A percentile compares a stretch with the other conserved stretches of the same genome.
Conservation (phyloP, 2,888 invertebrate species). For the Pandemis heparana region DNA sequence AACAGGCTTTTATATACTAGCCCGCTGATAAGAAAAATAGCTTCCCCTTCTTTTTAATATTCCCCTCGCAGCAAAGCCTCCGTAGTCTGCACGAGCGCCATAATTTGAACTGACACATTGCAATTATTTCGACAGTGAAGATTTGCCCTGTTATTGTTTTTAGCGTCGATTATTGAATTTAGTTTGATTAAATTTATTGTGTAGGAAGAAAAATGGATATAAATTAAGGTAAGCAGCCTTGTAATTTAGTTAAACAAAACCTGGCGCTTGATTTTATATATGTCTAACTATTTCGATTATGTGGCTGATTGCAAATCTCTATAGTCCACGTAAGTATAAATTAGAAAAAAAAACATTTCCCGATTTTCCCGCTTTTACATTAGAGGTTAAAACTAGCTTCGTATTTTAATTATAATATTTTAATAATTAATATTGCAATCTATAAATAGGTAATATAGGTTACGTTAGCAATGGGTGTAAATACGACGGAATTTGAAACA, state of each 20-base stretch:
- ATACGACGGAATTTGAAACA: constrained; percentile 64
- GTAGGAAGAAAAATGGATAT: neutral
- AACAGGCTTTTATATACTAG: constrained; percentile 66
- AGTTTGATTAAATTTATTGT: constrained; percentile 2
- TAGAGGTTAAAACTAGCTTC: neutral
- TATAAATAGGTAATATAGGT: neutral
- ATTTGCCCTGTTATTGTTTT: constrained; percentile 66
- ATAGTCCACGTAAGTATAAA: neutral
- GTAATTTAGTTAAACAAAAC: neutral
- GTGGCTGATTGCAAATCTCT: neutral
- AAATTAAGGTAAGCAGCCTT: neutral
- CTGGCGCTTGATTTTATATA: neutral
- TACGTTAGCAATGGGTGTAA: constrained; percentile 48
- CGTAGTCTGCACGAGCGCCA: constrained; percentile 51
- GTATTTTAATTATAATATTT: neutral
- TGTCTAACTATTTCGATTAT: neutral
- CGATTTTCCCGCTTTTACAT: constrained; percentile 2
- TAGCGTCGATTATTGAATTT: constrained; percentile 42
- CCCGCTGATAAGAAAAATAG: constrained; percentile 63
- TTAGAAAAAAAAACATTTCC: constrained; percentile 17
- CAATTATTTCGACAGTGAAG: constrained; percentile 67
- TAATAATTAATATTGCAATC: too few species aligned
- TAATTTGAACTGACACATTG: constrained; percentile 79
- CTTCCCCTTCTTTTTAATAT: constrained; percentile 80
- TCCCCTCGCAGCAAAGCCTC: constrained; percentile 69